These are phyloP conservation scores for Eristalis intricaria DNA, from an alignment of 2,888 invertebrate genomes.

Conservation along the genomic window DNA sequence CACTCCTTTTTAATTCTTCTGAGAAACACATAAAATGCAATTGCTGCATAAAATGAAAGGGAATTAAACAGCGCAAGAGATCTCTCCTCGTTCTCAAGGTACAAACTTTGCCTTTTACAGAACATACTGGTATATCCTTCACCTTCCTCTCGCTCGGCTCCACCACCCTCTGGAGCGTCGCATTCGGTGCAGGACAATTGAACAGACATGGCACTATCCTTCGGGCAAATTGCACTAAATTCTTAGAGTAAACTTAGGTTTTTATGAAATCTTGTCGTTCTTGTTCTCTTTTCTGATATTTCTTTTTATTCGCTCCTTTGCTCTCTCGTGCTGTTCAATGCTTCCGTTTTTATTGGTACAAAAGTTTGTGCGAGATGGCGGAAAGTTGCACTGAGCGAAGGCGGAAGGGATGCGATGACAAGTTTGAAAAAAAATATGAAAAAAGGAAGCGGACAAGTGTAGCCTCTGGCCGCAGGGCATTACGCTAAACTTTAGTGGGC, in stretches of 20 bases:
- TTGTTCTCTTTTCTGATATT: background rate
- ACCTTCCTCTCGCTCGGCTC: background rate
- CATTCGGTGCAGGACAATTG: conserved; percentile 52
- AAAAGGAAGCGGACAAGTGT: background rate
- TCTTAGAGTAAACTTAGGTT: conserved; percentile 62
- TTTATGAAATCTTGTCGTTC: conserved; percentile 35
- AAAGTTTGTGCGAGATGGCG: conserved; percentile 56
- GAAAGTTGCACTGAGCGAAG: conserved; percentile 36
- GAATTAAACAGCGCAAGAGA: conserved; percentile 49
- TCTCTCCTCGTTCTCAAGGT: conserved; percentile 8
- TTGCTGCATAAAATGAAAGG: conserved; percentile 66
- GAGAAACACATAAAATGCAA: conserved; percentile 55
- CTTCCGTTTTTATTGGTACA: conserved; percentile 35
- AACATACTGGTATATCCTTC: conserved; percentile 57
- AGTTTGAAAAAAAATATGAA: background rate
- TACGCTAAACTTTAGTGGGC: conserved; percentile 46
- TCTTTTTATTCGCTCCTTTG: too few relatives aligned
- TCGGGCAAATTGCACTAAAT: conserved; percentile 64
- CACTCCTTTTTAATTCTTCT: background rate
- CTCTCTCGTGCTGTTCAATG: background rate
- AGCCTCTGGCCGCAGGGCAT: conserved; percentile 32
- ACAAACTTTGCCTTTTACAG: conserved; percentile 59
- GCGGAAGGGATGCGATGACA: conserved; percentile 15
- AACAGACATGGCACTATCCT: conserved; percentile 62
- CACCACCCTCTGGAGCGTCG: background rate